Percentiles rank a stretch among this genome's conserved stretches.
phyloP scores from a whole-genome alignment of 2,797 vertebrate species.

The Simalia tracyae region DNA sequence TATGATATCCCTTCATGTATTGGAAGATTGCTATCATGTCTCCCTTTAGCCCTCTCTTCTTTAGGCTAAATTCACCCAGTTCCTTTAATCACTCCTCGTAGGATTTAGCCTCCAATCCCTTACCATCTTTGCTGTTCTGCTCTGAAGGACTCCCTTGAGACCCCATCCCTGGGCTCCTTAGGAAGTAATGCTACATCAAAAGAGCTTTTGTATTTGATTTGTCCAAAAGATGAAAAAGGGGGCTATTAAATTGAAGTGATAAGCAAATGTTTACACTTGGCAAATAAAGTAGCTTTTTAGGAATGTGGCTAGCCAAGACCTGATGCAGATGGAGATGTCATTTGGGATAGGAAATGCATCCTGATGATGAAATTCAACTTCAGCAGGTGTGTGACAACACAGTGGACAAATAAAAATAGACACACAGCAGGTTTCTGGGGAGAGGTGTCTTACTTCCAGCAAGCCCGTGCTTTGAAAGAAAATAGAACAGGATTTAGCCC shows the following conservation, averaged over 20 bases:
- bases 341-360: background rate
- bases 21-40: too few species aligned
- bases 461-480: background rate
- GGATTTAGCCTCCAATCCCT: too few species aligned
- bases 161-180: background rate
- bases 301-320: background rate
- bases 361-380: background rate
- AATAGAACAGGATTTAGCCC: background rate
- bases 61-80: too few species aligned
- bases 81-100: too few species aligned
- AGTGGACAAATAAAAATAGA: conserved; percentile 9
- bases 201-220: background rate
- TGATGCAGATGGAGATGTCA: background rate
- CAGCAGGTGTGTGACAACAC: background rate
- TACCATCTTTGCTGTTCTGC: too few species aligned
- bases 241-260: background rate
- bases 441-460: background rate
- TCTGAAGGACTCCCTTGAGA: too few species aligned
- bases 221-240: too few species aligned
- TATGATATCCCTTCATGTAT: too few species aligned
- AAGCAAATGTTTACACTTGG: background rate
- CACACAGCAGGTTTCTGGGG: background rate
- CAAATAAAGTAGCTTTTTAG: conserved; percentile 3
- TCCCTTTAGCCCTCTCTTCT: too few species aligned
- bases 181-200: background rate